These are phyloP conservation scores for Nothoprocta perdicaria DNA, from an alignment of 2,113 vertebrate genomes.

Conservation along the genomic window DNA sequence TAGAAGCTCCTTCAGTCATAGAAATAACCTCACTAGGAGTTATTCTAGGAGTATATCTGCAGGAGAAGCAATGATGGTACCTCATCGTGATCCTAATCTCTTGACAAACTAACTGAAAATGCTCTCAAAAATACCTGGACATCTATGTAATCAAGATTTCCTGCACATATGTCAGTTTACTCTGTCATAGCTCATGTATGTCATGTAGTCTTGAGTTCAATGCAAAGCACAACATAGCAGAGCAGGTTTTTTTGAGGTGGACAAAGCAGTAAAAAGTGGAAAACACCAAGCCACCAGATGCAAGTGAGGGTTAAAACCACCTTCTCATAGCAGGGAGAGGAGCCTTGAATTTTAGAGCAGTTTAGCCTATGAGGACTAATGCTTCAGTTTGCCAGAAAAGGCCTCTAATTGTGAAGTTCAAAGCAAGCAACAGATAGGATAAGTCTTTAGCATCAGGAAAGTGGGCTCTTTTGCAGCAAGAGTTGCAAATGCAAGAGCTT, in stretches of 20 bases:
- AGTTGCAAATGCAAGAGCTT: neutral
- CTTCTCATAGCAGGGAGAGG: neutral
- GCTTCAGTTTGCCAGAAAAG: neutral
- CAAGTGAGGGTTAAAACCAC: neutral
- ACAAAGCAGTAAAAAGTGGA: neutral
- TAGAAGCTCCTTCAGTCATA: neutral
- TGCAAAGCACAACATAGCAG: neutral
- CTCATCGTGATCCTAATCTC: neutral
- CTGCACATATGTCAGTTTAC: accelerated
- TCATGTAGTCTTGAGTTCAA: neutral
- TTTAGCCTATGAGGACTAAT: neutral
- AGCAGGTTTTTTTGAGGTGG: neutral
- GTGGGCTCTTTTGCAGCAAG: accelerated
- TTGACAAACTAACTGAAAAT: neutral
- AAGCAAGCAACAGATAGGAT: neutral
- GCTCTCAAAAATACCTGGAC: neutral
- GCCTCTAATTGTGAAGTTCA: neutral
- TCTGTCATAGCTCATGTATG: neutral
- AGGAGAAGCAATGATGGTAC: neutral
- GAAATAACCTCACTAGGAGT: neutral
- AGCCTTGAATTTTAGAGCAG: neutral
- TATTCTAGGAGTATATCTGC: neutral
- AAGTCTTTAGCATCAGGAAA: accelerated
- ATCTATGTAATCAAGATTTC: neutral
- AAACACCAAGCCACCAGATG: neutral